These are phyloP conservation scores for Eupithecia centaureata DNA, from an alignment of 2,888 invertebrate genomes.

Conservation along the genomic window DNA sequence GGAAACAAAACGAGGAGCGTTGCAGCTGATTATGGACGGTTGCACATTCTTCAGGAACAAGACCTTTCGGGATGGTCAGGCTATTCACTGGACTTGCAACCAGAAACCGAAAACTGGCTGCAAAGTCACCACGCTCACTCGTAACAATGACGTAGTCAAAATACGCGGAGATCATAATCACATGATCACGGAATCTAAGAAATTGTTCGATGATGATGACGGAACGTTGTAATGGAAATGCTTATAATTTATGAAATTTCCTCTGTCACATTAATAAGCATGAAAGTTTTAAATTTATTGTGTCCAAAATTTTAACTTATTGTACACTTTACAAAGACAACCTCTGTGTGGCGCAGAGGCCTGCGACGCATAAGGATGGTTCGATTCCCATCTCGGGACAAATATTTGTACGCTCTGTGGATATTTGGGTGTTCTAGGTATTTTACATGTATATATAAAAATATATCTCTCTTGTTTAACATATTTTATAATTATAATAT, in stretches of 20 bases:
- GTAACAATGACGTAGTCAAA: constrained; percentile 34
- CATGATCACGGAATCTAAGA: neutral
- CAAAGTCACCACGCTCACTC: constrained; percentile 36
- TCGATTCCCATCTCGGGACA: too few relatives aligned
- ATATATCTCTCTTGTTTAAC: too few relatives aligned
- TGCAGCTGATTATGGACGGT: constrained; percentile 44
- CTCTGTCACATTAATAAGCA: neutral
- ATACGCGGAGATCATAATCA: constrained; percentile 26
- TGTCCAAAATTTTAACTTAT: too few relatives aligned
- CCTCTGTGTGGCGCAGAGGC: too few relatives aligned
- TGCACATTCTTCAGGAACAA: constrained; percentile 46
- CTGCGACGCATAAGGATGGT: too few relatives aligned
- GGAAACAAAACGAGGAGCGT: constrained; percentile 44
- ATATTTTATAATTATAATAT: too few relatives aligned
- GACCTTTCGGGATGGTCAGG: constrained; percentile 35
- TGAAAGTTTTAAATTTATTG: too few relatives aligned
- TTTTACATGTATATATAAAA: too few relatives aligned
- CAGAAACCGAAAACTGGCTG: constrained; percentile 33
- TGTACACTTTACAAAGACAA: too few relatives aligned
- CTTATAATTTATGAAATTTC: neutral
- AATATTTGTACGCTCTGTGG: too few relatives aligned
- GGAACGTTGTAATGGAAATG: neutral
- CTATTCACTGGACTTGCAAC: constrained; percentile 40
- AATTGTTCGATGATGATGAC: neutral
- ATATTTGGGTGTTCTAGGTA: too few relatives aligned